Conservation (phyloP, 1,140 invertebrate genomes). For the Drosophila nannoptera region DNA sequence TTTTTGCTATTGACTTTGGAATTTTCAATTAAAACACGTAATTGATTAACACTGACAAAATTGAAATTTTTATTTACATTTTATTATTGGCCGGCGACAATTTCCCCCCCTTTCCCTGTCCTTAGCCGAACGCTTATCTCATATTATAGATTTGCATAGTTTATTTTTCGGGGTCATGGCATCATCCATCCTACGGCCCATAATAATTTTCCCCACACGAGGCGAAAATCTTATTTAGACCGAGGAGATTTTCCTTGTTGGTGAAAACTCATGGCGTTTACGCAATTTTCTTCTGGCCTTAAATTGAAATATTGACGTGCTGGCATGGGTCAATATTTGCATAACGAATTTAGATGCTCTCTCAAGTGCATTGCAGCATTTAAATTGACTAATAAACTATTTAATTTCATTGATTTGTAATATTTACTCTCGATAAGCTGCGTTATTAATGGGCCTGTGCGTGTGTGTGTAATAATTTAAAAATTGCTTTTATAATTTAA, state of each 20-base stretch:
- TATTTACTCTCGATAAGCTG: constrained; percentile 50
- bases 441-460: constrained; percentile 4
- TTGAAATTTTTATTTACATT: constrained; percentile 71
- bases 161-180: too few relatives aligned
- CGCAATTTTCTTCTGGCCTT: too few relatives aligned
- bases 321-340: too few relatives aligned
- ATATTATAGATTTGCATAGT: neutral
- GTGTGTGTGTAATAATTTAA: constrained; percentile 7
- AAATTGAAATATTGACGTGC: too few relatives aligned
- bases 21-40: constrained; percentile 75
- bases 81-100: constrained; percentile 53
- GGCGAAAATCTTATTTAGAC: too few relatives aligned
- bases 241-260: too few relatives aligned
- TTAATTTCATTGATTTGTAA: constrained; percentile 53
- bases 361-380: neutral
- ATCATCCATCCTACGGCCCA: too few relatives aligned
- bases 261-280: too few relatives aligned
- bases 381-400: constrained; percentile 35
- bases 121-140: neutral
- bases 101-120: constrained; percentile 5
- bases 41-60: constrained; percentile 72
- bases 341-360: too few relatives aligned
- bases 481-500: constrained; percentile 4
- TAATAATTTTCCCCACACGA: too few relatives aligned
- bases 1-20: constrained; percentile 65